A percentile compares a stretch with the other conserved stretches of the same genome.
Evolutionary conservation across 1,140 invertebrate genomes (phyloP).

Genomic region (Ceratoteleas bidentatus): DNA sequence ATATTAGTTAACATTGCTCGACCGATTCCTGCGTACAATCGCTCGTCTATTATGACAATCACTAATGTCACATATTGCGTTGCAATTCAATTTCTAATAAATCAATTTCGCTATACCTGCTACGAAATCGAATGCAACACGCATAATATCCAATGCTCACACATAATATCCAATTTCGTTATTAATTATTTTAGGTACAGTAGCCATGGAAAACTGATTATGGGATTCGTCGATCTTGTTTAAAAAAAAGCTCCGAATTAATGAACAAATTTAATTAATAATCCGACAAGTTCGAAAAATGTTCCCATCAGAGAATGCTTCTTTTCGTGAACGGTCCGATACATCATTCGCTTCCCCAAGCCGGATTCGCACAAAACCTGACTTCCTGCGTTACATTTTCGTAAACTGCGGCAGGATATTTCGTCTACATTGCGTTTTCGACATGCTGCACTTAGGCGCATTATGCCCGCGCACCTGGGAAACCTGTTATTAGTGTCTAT

Average conservation of each 20-base stretch:
- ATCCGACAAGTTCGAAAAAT: no score
- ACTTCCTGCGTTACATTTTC: neutral
- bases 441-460: neutral
- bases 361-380: neutral
- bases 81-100: conserved; percentile 52
- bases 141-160: conserved; percentile 1
- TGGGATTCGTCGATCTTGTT: no score
- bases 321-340: no score
- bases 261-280: no score
- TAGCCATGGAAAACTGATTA: no score
- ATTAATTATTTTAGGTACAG: no score
- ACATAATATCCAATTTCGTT: neutral
- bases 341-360: no score
- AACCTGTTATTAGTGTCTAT: neutral
- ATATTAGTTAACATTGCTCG: conserved; percentile 32
- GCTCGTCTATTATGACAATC: conserved; percentile 33
- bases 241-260: no score
- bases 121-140: conserved; percentile 7
- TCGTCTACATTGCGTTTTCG: neutral
- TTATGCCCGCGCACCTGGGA: neutral
- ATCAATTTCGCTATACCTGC: conserved; percentile 45
- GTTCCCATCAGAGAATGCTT: no score
- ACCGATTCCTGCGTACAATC: conserved; percentile 25
- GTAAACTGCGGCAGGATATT: neutral
- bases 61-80: conserved; percentile 46